Evolutionary conservation across 2,888 invertebrate genomes (phyloP).

Genomic region (Rhagophthalmus giganteus): DNA sequence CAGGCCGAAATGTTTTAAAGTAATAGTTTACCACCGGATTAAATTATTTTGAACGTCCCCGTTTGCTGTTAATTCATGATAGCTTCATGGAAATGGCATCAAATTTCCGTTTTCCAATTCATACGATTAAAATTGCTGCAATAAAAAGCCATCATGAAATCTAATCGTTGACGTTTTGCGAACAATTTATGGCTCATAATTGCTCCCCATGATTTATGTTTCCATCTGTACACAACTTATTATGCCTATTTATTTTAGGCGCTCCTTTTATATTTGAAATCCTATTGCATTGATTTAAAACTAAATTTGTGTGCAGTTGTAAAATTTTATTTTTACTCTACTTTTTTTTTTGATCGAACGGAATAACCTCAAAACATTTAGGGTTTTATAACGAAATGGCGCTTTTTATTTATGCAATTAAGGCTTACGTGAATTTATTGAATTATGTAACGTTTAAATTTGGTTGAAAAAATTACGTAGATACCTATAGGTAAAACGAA

Average conservation of each 20-base stretch:
- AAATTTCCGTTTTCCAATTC: conserved; percentile 29
- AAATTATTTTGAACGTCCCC: conserved; percentile 11
- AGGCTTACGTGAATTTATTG: too few relatives aligned
- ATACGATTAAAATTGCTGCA: conserved; percentile 29
- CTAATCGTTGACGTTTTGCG: conserved; percentile 29
- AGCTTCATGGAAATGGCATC: conserved; percentile 23
- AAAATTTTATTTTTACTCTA: too few relatives aligned
- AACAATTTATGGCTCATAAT: conserved; percentile 27
- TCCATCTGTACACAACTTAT: conserved; percentile 18
- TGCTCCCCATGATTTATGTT: conserved; percentile 24
- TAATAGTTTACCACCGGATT: conserved; percentile 13
- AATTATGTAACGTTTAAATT: too few relatives aligned
- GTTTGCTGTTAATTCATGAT: conserved; percentile 16
- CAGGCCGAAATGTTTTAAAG: too few relatives aligned
- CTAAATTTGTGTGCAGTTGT: too few relatives aligned
- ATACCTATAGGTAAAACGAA: too few relatives aligned
- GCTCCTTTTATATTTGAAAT: conserved; percentile 8
- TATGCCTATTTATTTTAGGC: conserved; percentile 21
- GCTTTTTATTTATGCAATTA: too few relatives aligned
- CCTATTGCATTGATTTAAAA: too few relatives aligned
- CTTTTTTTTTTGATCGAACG: too few relatives aligned
- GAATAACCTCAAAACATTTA: too few relatives aligned
- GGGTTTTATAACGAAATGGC: too few relatives aligned
- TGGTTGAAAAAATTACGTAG: too few relatives aligned
- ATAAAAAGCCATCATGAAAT: conserved; percentile 29